Evolutionary conservation across 2,888 invertebrate genomes (phyloP).

Genomic region (Leptinotarsa tumamoca): DNA sequence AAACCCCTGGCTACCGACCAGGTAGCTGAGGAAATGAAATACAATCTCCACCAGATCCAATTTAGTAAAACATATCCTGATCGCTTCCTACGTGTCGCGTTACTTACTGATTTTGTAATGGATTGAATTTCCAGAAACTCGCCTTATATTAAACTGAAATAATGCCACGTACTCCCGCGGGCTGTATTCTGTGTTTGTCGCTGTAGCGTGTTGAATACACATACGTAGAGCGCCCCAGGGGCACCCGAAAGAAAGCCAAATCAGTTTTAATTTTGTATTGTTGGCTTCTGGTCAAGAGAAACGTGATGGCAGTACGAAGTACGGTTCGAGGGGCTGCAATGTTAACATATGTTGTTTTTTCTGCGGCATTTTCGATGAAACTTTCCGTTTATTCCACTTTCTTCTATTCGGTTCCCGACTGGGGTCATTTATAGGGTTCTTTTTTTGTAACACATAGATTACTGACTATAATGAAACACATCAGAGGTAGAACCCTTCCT

Average conservation of each 20-base stretch:
- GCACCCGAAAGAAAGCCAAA: conserved; percentile 41
- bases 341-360: conserved; percentile 45
- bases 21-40: too few relatives aligned
- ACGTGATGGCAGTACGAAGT: conserved; percentile 51
- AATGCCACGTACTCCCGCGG: too few relatives aligned
- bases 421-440: background rate
- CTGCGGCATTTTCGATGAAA: conserved; percentile 3
- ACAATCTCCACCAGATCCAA: too few relatives aligned
- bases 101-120: too few relatives aligned
- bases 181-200: background rate
- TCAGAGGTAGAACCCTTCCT: too few relatives aligned
- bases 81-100: too few relatives aligned
- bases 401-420: background rate
- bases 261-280: conserved; percentile 53
- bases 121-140: too few relatives aligned
- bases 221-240: conserved; percentile 22
- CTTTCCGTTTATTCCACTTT: background rate
- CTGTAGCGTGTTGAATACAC: background rate
- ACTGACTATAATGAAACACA: too few relatives aligned
- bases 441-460: too few relatives aligned
- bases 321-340: conserved; percentile 45
- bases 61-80: too few relatives aligned
- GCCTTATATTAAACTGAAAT: too few relatives aligned
- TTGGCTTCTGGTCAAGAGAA: conserved; percentile 45
- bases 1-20: too few relatives aligned